Conservation (phyloP, 30 jellyfish, hydroid and myxozoan genomes). For the Cassiopea andromeda region DNA sequence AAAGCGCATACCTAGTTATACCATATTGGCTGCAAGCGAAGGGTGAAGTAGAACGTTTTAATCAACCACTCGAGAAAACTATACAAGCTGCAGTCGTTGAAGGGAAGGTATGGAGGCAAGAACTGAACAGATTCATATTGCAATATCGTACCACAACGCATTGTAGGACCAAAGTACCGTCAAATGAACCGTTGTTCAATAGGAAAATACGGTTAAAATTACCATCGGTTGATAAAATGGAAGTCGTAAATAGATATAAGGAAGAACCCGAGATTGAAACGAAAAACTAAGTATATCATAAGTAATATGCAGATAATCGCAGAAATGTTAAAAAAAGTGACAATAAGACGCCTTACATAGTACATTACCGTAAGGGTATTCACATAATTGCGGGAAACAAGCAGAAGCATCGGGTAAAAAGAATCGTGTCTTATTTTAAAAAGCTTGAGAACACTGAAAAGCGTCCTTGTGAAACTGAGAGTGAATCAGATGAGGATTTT, state of each 20-base stretch:
- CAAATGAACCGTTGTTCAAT: constrained; percentile 25
- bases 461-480: constrained; percentile 10
- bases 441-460: constrained; percentile 13
- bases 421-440: constrained; percentile 28
- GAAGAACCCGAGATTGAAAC: constrained; percentile 27
- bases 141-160: neutral
- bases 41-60: neutral
- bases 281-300: constrained; percentile 10
- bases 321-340: constrained; percentile 29
- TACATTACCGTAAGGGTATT: neutral
- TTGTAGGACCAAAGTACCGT: neutral
- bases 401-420: constrained; percentile 26
- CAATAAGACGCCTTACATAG: constrained; percentile 18
- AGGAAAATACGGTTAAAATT: constrained; percentile 34
- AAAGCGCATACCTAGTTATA: too few relatives aligned
- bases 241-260: neutral
- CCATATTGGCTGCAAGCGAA: neutral
- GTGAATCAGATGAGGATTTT: constrained; percentile 8
- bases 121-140: neutral
- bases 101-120: neutral
- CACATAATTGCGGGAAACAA: neutral
- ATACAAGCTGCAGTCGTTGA: neutral
- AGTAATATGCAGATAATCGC: constrained; percentile 34
- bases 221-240: neutral
- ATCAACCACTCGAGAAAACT: neutral